These are phyloP conservation scores for Catamblyrhynchus diadema DNA, from an alignment of 2,797 vertebrate species.

Conservation along the genomic window DNA sequence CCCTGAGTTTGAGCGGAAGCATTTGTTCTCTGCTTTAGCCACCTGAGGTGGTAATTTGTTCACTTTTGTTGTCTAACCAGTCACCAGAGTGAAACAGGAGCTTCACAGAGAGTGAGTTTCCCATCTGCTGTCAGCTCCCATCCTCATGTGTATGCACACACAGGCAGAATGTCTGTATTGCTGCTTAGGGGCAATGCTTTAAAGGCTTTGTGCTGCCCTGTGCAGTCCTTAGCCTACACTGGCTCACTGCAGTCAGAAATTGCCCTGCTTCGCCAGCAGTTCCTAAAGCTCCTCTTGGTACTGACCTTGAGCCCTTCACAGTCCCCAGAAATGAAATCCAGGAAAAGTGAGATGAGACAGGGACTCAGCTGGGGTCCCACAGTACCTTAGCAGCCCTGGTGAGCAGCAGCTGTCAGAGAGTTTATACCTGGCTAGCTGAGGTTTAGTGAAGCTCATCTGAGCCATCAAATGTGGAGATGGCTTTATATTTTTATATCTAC, in stretches of 20 bases:
- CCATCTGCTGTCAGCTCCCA: not conserved
- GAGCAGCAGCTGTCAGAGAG: not conserved
- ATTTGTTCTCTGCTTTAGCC: not conserved
- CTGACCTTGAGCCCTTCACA: not conserved
- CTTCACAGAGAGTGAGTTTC: not conserved
- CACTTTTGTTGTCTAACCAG: not conserved
- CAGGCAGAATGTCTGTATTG: not conserved
- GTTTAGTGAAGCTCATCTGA: not conserved
- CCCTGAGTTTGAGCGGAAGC: not conserved
- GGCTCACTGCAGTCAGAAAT: not conserved
- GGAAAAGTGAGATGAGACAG: not conserved
- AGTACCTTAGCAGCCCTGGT: not conserved
- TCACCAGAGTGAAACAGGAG: not conserved
- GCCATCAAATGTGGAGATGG: not conserved
- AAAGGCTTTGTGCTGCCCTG: not conserved
- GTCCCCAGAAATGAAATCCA: not conserved
- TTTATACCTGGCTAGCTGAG: not conserved
- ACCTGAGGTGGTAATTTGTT: not conserved
- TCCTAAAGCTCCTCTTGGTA: not conserved
- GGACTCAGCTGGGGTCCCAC: not conserved
- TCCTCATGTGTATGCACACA: accelerated
- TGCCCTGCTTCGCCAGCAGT: not conserved
- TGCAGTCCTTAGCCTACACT: not conserved
- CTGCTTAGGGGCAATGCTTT: not conserved
- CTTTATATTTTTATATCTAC: not conserved